Evolutionary conservation across 2,113 vertebrate species (phyloP), one percentile per base, ranked within the genome.

Genomic region (Psilopsiagon aymara): DNA sequence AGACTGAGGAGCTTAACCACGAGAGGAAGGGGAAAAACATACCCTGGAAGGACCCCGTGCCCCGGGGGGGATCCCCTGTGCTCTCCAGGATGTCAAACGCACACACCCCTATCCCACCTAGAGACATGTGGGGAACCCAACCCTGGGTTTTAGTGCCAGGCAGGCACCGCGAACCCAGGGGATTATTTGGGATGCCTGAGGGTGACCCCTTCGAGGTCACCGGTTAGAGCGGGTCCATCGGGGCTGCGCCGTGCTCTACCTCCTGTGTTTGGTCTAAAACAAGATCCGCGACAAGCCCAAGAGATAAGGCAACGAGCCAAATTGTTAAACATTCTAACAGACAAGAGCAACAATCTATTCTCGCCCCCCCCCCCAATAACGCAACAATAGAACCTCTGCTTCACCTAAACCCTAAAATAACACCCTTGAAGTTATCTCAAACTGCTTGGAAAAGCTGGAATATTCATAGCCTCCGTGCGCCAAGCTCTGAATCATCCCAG

Each of bases 61-160:
- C 33, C 44, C 33, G 8, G 4, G 77, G 39, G 3, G 28, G 49
- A 24, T 64, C 62, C 46, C 57, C 37, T 27, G 37, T 5, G 35
- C 59, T 88, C 35, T 64, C 76, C 13, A 35, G 25, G 62, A 44
- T 60, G 66, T 68, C 74, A 39, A 16, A 14, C 29, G 51, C 62
- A 11, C 29, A 17, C 49, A 41, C 9, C 27, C 12, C 53, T 75
- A 46, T 46, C 74, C 75, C 90, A 64, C 27, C 84, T 16, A 33
- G 70, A 62, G 91, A 27, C 57, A 44, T 77, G 87, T 75, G 62
- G 76, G 90, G 84, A 91, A 12, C 67, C 59, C 28, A 47, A 0
- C 12, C 53, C 78, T 37, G 68, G 55, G 23, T 94, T 96, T 95
- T 64, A 80, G 70, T 73, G 87, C 79, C 86, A 87, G 70, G n/a